Evolutionary conservation across 2,797 vertebrate genomes (phyloP), one percentile per base, ranked within the genome.

Genomic region (Phrynocephalus forsythii): DNA sequence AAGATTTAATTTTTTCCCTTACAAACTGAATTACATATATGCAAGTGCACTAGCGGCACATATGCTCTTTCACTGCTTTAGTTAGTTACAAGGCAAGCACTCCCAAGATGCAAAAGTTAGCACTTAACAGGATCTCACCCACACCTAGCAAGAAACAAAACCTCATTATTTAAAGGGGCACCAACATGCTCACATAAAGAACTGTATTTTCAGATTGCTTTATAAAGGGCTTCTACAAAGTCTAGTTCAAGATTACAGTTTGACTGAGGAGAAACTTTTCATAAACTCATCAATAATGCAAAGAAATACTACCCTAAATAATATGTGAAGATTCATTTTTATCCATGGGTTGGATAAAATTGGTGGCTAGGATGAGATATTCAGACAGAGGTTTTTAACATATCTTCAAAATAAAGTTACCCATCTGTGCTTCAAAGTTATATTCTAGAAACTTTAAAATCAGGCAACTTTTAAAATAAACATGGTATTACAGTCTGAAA

Each of bases 41-140:
- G 82, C 67, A 93, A 92, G 83, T 93, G 94, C 91, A 88, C 92
- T 92, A 87, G 91, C 94, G 88, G 86, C 91, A 96, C 93, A 91
- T 95, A 94, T 80, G 90, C 87, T 87, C 93, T 88, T 93, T 73
- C 87, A 86, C 60, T 87, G 88, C 87, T 91, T 90, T 89, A 85
- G 92, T 91, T 94, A 93, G 75, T 71, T 72, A 56, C 72, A 84
- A 79, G 33, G 13, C 16, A 63, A 84, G 79, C n/a, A 67, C 52
- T 87, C n/a, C 68, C 60, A 63, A 67, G 63, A 88, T 5, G 26
- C 0, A 85, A 18, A 85, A 86, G 56, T 20, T 86, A 79, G 67
- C 10, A 18, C 50, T 38, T 90, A 88, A 77, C 76, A 30, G 85
- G 91, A 93, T 90, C 90, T 85, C 86, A 91, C 68, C 84, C 91